Conservation (phyloP, 1,140 invertebrate species). For the Drosophila littoralis region DNA sequence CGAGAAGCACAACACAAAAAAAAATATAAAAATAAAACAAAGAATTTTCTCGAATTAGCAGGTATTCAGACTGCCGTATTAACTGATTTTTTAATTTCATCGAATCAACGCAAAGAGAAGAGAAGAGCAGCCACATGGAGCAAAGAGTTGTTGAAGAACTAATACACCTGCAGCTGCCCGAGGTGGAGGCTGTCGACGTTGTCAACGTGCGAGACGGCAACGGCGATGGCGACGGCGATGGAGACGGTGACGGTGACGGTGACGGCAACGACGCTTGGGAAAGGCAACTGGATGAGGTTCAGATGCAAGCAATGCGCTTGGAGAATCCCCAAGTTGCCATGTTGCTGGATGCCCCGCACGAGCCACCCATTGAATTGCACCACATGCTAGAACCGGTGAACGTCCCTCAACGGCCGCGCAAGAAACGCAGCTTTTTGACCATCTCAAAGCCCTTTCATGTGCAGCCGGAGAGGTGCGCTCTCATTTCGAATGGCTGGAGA, state of each 20-base stretch:
- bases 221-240: constrained; percentile 17
- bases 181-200: constrained; percentile 14
- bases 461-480: constrained; percentile 47
- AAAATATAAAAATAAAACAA: constrained; percentile 9
- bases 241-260: constrained; percentile 7
- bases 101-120: not conserved
- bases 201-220: constrained; percentile 19
- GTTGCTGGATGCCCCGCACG: constrained; percentile 54
- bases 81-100: not conserved
- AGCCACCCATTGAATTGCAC: constrained; percentile 51
- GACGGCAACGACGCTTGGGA: constrained; percentile 15
- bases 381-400: constrained; percentile 11
- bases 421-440: constrained; percentile 61
- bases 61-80: constrained; percentile 38
- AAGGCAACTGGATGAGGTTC: constrained; percentile 24
- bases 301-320: constrained; percentile 25
- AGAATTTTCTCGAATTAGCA: constrained; percentile 18
- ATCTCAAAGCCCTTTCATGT: constrained; percentile 33
- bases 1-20: constrained; percentile 12
- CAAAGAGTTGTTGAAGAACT: constrained; percentile 18
- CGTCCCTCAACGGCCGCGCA: constrained; percentile 37
- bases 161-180: constrained; percentile 21
- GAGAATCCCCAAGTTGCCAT: constrained; percentile 39
- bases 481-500: constrained; percentile 46
- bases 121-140: constrained; percentile 16